These are phyloP conservation scores for Aphelocoma californica DNA, from an alignment of 2,797 vertebrate species.

Conservation along the genomic window DNA sequence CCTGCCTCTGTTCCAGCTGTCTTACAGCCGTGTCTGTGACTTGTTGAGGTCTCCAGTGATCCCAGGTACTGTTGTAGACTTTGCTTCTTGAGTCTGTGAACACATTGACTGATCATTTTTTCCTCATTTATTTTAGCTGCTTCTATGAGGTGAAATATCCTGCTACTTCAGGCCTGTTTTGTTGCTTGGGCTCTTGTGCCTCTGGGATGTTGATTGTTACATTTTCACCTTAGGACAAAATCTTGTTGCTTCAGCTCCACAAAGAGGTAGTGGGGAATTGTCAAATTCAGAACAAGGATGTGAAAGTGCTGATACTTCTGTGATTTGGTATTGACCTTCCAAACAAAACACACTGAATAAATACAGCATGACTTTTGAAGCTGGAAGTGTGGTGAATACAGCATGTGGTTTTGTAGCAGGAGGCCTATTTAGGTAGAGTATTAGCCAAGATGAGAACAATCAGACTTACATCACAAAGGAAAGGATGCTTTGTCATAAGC, in stretches of 20 bases:
- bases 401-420: neutral
- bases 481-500: neutral
- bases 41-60: neutral
- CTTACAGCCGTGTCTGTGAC: accelerated
- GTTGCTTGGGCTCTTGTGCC: neutral
- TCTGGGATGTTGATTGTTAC: neutral
- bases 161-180: neutral
- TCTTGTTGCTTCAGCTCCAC: neutral
- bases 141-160: neutral
- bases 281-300: neutral
- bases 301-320: neutral
- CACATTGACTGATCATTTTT: accelerated
- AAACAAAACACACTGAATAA: neutral
- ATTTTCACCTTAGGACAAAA: neutral
- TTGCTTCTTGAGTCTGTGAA: neutral
- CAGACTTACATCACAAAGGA: neutral
- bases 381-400: neutral
- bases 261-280: neutral
- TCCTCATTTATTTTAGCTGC: neutral
- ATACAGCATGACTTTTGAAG: neutral
- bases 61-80: neutral
- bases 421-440: neutral
- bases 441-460: neutral
- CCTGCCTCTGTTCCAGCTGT: neutral
- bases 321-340: neutral